Percentiles rank a stretch among this genome's conserved stretches.
Conservation (phyloP, 92 coral and sea anemone genomes). For the Hydrozoanthus gracilis region DNA sequence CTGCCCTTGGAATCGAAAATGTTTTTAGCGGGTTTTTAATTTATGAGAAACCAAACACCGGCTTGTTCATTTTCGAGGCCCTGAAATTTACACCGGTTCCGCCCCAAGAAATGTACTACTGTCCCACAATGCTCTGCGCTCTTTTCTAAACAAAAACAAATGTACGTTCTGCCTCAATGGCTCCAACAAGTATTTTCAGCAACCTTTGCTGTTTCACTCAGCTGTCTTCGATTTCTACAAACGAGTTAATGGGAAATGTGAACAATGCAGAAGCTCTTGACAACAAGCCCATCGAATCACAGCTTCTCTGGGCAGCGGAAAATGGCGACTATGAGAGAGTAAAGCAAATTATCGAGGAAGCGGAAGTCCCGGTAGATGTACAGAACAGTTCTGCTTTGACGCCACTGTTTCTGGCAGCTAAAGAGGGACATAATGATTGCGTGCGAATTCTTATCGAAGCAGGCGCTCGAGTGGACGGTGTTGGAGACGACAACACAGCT, state of each 20-base stretch:
- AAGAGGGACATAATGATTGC: slow-evolving; percentile 89
- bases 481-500: slow-evolving; percentile 69
- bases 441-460: slow-evolving; percentile 70
- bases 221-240: slow-evolving; percentile 6
- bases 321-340: slow-evolving; percentile 72
- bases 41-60: background rate
- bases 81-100: slow-evolving; percentile 34
- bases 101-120: background rate
- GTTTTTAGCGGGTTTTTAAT: background rate
- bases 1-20: slow-evolving; percentile 44
- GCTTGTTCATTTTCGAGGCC: slow-evolving; percentile 30
- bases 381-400: slow-evolving; percentile 87
- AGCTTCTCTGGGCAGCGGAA: slow-evolving; percentile 80
- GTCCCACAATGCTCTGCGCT: slow-evolving; percentile 31
- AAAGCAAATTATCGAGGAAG: slow-evolving; percentile 53
- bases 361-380: slow-evolving; percentile 56
- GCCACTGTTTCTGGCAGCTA: slow-evolving; percentile 80
- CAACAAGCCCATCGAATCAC: slow-evolving; percentile 71
- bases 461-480: slow-evolving; percentile 86
- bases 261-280: slow-evolving; percentile 62
- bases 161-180: background rate
- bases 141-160: background rate
- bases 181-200: background rate
- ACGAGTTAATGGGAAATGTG: slow-evolving; percentile 72
- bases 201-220: background rate